Evolutionary conservation across 2,888 invertebrate species (phyloP), one percentile per base, ranked within the genome.

Genomic region (Brachypalpus laphriformis): DNA sequence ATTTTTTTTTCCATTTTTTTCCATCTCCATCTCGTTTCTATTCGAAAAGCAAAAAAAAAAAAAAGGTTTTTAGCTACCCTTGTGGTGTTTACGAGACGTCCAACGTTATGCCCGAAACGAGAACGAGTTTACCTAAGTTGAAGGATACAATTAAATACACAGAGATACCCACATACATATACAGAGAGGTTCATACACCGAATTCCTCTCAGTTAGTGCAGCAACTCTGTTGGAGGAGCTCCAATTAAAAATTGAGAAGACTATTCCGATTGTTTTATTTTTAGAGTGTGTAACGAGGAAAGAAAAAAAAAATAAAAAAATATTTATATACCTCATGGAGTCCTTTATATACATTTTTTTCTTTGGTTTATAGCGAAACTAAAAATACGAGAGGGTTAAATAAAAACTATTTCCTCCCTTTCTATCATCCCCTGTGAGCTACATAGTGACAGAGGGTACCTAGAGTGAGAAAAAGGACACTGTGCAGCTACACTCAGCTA

Each of bases 181-280:
- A 56, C 31, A 56, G 28, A 49, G 31, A 65, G 40, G 42, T 34
- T 18, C 11, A 16, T 37, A 28, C 47, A 56, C 56, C 65, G 40
- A 49, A 76, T 49, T 70, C 70, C 70, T 70, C 61, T 16, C 18
- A 66, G 18, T 63, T 31, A 25, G 9, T 45, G 59, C 42, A 59
- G 70, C n/a, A n/a, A n/a, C n/a, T n/a, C 68, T 61, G 45, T 37
- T 61, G 70, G 54, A 65, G 51, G 70, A 77, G 51, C n/a, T 77
- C 70, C 66, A 76, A 66, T 76, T 76, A 57, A 76, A 40, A 57
- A 34, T 49, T 16, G 66, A 66, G 49, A 57, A 45, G 14, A 37
- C 16, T 65, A 18, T 34, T 11, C 45, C 25, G 25, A 57, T 37
- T 14, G 18, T 11, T 49, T 72, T 40, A 25, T 59, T 51, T 61